phyloP scores from a whole-genome alignment of 2,113 vertebrate genomes.

The Asarcornis scutulata region DNA sequence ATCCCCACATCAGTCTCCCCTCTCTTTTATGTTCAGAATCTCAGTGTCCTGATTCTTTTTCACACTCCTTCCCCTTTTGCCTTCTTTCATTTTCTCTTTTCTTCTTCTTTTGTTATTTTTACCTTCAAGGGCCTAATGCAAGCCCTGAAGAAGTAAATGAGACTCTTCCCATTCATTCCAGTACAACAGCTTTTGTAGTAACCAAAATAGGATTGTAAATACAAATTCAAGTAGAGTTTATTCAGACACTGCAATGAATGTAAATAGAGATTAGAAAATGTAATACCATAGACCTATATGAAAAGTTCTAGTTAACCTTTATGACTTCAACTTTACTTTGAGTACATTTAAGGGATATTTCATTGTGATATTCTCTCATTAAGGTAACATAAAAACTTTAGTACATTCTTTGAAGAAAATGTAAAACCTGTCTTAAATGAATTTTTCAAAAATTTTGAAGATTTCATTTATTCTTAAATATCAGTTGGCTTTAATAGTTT shows the following conservation, averaged over 20 bases:
- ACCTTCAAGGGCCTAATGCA: neutral
- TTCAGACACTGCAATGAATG: neutral
- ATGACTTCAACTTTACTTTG: neutral
- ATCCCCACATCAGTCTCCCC: neutral
- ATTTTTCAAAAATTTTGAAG: neutral
- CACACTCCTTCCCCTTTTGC: neutral
- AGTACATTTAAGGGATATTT: neutral
- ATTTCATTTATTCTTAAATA: neutral
- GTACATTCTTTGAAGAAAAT: neutral
- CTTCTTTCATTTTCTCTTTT: neutral
- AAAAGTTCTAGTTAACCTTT: neutral
- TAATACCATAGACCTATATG: neutral
- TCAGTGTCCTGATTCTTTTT: neutral
- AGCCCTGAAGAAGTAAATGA: neutral
- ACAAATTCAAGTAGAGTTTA: neutral
- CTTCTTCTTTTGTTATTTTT: neutral
- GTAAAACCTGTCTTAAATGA: neutral
- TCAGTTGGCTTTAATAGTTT: neutral
- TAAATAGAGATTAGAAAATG: neutral
- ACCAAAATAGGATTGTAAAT: neutral
- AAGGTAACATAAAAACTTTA: neutral
- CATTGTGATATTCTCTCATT: neutral
- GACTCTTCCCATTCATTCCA: neutral
- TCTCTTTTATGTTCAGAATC: neutral
- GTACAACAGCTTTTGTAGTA: neutral